phyloP scores from a whole-genome alignment of 2,113 vertebrate genomes.

The western clawed frog (Xenopus tropicalis) region UCB_Xtro_10.0 CM004444.2:99239001-99239500 shows the following conservation, averaged over 20 bases:
- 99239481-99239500: slow-evolving; percentile 4
- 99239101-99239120: not conserved
- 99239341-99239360: slow-evolving; percentile 36
- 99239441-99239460: slow-evolving; percentile 24
- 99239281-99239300: slow-evolving; percentile 41
- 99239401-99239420: slow-evolving; percentile 30
- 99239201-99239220: slow-evolving; percentile 10
- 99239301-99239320: slow-evolving; percentile 40
- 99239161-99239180: slow-evolving; percentile 9
- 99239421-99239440: slow-evolving; percentile 13
- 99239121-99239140: not conserved
- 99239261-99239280: slow-evolving; percentile 41
- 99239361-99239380: slow-evolving; percentile 31
- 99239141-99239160: not conserved
- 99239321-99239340: slow-evolving; percentile 36
- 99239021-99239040: slow-evolving; percentile 15
- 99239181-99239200: slow-evolving; percentile 8
- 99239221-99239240: slow-evolving; percentile 28
- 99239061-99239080: slow-evolving; percentile 4
- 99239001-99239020: slow-evolving; percentile 23
- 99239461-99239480: slow-evolving; percentile 25
- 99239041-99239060: slow-evolving; percentile 17
- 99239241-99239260: slow-evolving; percentile 28
- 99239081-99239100: slow-evolving; percentile 16
- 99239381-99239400: slow-evolving; percentile 36